Evolutionary conservation across 2,888 invertebrate genomes (phyloP).

Genomic region (Zeuzera pyrina): DNA sequence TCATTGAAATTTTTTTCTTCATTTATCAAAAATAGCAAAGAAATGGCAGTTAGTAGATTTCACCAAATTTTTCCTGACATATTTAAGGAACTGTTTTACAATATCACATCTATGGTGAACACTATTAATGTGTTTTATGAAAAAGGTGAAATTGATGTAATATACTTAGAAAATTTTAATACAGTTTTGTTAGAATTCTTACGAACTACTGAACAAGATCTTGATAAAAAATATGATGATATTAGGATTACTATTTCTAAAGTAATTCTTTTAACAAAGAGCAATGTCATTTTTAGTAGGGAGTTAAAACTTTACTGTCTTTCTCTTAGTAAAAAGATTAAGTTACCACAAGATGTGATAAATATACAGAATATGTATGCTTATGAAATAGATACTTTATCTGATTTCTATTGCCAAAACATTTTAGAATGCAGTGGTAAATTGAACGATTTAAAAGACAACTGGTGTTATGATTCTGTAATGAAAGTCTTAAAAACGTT

Average conservation of each 20-base stretch:
- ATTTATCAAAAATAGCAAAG: conserved; percentile 39
- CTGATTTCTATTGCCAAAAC: conserved; percentile 30
- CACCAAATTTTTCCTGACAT: conserved; percentile 29
- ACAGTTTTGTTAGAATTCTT: conserved; percentile 28
- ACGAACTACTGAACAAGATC: conserved; percentile 19
- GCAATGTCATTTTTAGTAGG: conserved; percentile 31
- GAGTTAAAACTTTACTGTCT: conserved; percentile 41
- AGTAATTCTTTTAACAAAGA: conserved; percentile 30
- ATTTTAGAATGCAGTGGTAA: conserved; percentile 22
- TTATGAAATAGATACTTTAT: conserved; percentile 36
- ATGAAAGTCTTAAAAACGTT: conserved; percentile 31
- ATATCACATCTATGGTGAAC: conserved; percentile 36
- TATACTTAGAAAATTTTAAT: conserved; percentile 34
- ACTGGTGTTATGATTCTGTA: conserved; percentile 39
- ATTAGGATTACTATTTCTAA: conserved; percentile 33
- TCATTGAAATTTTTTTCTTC: conserved; percentile 44
- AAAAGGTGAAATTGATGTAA: conserved; percentile 37
- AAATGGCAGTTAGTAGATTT: conserved; percentile 33
- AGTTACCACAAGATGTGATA: conserved; percentile 32
- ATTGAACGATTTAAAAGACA: conserved; percentile 17
- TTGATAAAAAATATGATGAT: conserved; percentile 22
- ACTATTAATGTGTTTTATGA: conserved; percentile 37
- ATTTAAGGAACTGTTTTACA: conserved; percentile 30
- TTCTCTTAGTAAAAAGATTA: conserved; percentile 29
- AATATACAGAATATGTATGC: conserved; percentile 34